Conservation (phyloP, 1,140 invertebrate species). For the Penaeus indicus region DNA sequence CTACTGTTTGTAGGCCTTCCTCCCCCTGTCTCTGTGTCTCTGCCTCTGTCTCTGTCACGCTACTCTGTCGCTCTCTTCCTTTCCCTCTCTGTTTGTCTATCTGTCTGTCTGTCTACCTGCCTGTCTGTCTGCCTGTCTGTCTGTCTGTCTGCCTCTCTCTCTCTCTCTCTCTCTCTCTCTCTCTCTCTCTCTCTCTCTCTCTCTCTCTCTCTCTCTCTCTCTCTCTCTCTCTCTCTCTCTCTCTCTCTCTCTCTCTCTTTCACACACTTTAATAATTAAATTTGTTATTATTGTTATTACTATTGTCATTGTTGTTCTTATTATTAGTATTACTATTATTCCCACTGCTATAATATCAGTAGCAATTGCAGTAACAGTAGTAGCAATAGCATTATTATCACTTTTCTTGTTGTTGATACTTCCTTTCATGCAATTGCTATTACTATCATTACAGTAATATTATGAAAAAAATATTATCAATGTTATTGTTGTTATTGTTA, state of each 20-base stretch:
- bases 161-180: conserved; percentile 10
- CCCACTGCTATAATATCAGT: too few relatives aligned
- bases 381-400: too few relatives aligned
- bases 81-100: neutral
- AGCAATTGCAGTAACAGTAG: too few relatives aligned
- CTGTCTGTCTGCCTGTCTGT: neutral
- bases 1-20: neutral
- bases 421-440: too few relatives aligned
- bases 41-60: neutral
- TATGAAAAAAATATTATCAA: too few relatives aligned
- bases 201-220: conserved; percentile 10
- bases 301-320: too few relatives aligned
- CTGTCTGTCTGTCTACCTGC: neutral
- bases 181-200: conserved; percentile 17
- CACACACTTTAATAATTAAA: too few relatives aligned
- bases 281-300: too few relatives aligned
- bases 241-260: conserved; percentile 2
- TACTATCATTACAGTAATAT: too few relatives aligned
- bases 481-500: too few relatives aligned
- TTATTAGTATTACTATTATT: too few relatives aligned
- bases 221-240: conserved; percentile 2
- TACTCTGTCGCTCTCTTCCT: neutral
- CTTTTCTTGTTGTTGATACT: too few relatives aligned
- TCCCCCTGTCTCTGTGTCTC: neutral
- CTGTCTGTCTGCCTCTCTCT: neutral